phyloP scores from a whole-genome alignment of 2,797 vertebrate species.

The Pipistrellus pygmaeus region DNA sequence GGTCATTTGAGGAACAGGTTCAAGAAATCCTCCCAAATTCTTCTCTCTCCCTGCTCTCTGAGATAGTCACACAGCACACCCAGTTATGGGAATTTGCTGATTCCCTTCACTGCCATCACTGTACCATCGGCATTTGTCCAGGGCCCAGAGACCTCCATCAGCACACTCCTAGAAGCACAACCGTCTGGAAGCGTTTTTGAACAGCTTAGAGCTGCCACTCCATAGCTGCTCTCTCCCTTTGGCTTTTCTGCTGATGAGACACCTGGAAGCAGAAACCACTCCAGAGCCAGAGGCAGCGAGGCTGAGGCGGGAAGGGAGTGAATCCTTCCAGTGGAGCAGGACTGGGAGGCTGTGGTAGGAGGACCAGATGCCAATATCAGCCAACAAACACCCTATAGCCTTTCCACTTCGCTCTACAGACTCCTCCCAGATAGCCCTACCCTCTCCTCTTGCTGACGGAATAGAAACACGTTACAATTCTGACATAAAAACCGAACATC shows the following conservation, averaged over 20 bases:
- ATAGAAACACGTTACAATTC: neutral
- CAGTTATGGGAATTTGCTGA: too few relatives aligned
- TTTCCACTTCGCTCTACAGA: neutral
- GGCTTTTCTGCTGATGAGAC: neutral
- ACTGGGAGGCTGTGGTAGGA: neutral
- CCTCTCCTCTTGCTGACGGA: neutral
- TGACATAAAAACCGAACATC: too few relatives aligned
- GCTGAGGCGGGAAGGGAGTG: accelerated
- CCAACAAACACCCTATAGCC: too few relatives aligned
- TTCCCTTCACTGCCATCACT: too few relatives aligned
- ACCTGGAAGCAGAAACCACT: neutral
- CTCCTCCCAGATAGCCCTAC: neutral
- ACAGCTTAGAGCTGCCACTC: neutral
- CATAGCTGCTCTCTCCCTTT: neutral
- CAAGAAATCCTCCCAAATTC: neutral
- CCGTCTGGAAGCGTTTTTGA: neutral
- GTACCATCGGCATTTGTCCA: too few relatives aligned
- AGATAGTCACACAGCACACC: too few relatives aligned
- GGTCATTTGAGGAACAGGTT: neutral
- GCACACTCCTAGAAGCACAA: too few relatives aligned
- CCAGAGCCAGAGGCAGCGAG: neutral
- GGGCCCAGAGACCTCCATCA: too few relatives aligned
- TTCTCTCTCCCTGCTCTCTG: too few relatives aligned
- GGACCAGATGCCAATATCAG: neutral
- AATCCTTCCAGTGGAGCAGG: neutral